phyloP scores from a whole-genome alignment of 2,888 invertebrate species.

The Callyntrura sp. region DNA sequence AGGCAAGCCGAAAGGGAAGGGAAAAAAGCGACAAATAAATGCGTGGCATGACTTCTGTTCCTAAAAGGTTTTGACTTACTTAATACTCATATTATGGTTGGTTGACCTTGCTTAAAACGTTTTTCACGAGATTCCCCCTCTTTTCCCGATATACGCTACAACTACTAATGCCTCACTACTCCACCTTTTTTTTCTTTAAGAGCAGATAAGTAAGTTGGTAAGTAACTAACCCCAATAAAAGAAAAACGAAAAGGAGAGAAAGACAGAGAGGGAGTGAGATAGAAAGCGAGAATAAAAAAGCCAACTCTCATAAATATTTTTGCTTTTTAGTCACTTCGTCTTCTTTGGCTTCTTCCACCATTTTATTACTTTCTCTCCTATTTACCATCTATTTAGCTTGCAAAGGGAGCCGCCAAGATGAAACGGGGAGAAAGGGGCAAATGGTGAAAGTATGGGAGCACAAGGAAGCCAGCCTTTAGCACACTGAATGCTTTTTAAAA shows the following conservation, averaged over 20 bases:
- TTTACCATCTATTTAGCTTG: conserved; percentile 11
- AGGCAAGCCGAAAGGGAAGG: not conserved
- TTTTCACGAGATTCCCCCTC: conserved; percentile 1
- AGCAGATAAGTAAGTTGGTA: conserved; percentile 46
- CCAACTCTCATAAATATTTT: conserved; percentile 46
- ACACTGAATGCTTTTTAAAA: conserved; percentile 58
- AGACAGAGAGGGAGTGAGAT: not conserved
- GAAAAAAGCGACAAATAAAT: not conserved
- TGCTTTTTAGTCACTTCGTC: conserved; percentile 23
- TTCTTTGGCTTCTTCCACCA: conserved; percentile 8
- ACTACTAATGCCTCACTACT: not conserved
- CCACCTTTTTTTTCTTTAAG: not conserved
- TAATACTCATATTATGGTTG: conserved; percentile 72
- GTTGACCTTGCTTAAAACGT: conserved; percentile 67
- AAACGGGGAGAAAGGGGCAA: not conserved
- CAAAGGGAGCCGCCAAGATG: not conserved
- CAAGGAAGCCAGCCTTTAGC: conserved; percentile 3
- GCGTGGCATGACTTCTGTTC: not conserved
- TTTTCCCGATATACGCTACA: not conserved
- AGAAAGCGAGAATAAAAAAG: conserved; percentile 11
- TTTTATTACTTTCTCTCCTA: conserved; percentile 34
- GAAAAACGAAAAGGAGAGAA: conserved; percentile 13
- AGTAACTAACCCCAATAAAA: conserved; percentile 31
- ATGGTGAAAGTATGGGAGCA: not conserved
- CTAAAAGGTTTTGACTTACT: conserved; percentile 58